A percentile compares a stretch with the other conserved stretches of the same genome.
phyloP scores from a whole-genome alignment of 2,797 vertebrate species.

The Mycteria americana region DNA sequence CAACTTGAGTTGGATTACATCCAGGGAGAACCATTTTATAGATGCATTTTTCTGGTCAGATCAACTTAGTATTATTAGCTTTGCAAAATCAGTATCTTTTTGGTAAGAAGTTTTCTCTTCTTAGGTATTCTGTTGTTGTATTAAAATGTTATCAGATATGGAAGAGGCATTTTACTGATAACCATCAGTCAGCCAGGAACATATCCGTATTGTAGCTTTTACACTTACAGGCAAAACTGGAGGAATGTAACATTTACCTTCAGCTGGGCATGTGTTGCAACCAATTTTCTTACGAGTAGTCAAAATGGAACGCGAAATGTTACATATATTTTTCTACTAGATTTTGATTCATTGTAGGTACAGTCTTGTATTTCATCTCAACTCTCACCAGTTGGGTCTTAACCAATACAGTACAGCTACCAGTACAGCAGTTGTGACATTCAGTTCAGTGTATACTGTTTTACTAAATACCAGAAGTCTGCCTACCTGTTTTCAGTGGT shows the following conservation, averaged over 20 bases:
- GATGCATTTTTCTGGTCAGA: not conserved
- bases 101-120: not conserved
- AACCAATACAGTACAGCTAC: not conserved
- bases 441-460: not conserved
- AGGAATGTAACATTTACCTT: not conserved
- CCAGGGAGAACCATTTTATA: not conserved
- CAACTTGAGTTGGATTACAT: not conserved
- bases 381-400: not conserved
- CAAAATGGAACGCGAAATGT: not conserved
- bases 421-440: not conserved
- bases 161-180: not conserved
- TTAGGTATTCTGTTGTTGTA: not conserved
- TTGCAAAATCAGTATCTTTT: not conserved
- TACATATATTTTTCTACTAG: not conserved
- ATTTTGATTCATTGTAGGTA: not conserved
- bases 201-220: not conserved
- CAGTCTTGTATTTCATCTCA: not conserved
- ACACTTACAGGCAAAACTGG: not conserved
- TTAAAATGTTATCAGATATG: not conserved
- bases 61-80: not conserved
- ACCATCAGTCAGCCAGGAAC: not conserved
- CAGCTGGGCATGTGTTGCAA: not conserved
- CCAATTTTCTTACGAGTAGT: not conserved
- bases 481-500: conserved; percentile 82
- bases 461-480: not conserved